Base-by-base conservation (phyloP, 30 jellyfish, hydroid and myxozoan genomes). In the Rhopilema esculentum region DNA sequence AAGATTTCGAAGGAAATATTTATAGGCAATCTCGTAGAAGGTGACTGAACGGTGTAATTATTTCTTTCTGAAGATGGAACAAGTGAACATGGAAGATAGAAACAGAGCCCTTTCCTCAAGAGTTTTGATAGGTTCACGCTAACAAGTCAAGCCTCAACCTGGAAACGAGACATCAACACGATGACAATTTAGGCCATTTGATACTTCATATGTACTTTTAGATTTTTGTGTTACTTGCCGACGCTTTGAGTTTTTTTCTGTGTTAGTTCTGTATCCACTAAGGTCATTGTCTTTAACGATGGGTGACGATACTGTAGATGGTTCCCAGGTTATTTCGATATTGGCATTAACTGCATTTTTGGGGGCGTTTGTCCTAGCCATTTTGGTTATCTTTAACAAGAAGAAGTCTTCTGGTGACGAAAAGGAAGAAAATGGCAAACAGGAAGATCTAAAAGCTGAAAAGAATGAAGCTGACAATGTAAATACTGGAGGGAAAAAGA, bases 311-410 rank as follows among this genome's bases (percentile, higher is more conserved):
- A 81, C 65, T 29, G 66, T 69, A 7, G 86, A 49, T 68, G 84
- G 89, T 21, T 20, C 82, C 0, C 94, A 86, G 84, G 15, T 89
- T 7, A 17, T 89, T 51, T 84, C 97, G 62, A 82, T 75, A 23
- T 24, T 76, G 8, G 91, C 83, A 29, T 21, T 89, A 74, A 62
- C 93, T 21, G 71, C 77, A 4, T 84, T 89, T 76, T 75, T 89
- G 75, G 91, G 92, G 9, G 87, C 76, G 6, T 69, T 89, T 68
- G 82, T 83, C 20, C 78, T 82, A 0, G 90, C 93, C 12, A 57
- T 81, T 49, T 28, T 81, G 53, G 94, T 89, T 0, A 66, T 89
- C 1, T 89, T 89, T 85, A 67, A 49, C 76, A 81, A 69, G 67
- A 89, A 75, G 83, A 71, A 50, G 15, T 62, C 82, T 51, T 21